Evolutionary conservation across 1,140 invertebrate species (phyloP), one percentile per base, ranked within the genome.

Genomic region (Diuraphis noxia): DNA sequence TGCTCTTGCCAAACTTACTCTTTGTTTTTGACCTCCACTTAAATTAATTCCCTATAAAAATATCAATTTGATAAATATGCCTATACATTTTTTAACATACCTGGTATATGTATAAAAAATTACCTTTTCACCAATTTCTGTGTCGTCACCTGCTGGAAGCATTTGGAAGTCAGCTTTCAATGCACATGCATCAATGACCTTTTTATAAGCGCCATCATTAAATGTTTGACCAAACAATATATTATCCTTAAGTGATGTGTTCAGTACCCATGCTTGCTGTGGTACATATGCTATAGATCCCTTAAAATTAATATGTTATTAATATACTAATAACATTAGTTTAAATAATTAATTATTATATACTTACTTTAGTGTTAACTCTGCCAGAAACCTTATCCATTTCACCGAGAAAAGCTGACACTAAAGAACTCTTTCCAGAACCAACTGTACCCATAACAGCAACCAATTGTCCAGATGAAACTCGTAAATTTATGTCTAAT

Each of bases 21-120:
- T 95, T 94, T 99, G 98, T 93, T 99, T 99, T 94, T 99, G 99
- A 43, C 99, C 99, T 86, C 99, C 99, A 90, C 97, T 98, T 90
- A 99, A 94, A 94, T 99, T 99, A 92, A 99, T 98, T 87, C 97
- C 97, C 93, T 93, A 82, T 56, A 88, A 92, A 91, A 84, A 77
- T 52, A 38, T 52, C 25, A 63, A 40, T 36, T 88, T 88, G 2
- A 36, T n/a, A n/a, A n/a, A n/a, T n/a, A n/a, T n/a, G n/a, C n/a
- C n/a, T n/a, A n/a, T n/a, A n/a, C n/a, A n/a, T n/a, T n/a, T n/a
- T n/a, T n/a, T n/a, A n/a, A n/a, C n/a, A n/a, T n/a, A n/a, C n/a
- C n/a, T n/a, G n/a, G n/a, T n/a, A n/a, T n/a, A n/a, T 92, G n/a
- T n/a, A n/a, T n/a, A n/a, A n/a, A 94, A n/a, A n/a, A n/a, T n/a